Evolutionary conservation across 2,113 vertebrate genomes (phyloP), one percentile per base, ranked within the genome.

Genomic region (Pteropus alecto): DNA sequence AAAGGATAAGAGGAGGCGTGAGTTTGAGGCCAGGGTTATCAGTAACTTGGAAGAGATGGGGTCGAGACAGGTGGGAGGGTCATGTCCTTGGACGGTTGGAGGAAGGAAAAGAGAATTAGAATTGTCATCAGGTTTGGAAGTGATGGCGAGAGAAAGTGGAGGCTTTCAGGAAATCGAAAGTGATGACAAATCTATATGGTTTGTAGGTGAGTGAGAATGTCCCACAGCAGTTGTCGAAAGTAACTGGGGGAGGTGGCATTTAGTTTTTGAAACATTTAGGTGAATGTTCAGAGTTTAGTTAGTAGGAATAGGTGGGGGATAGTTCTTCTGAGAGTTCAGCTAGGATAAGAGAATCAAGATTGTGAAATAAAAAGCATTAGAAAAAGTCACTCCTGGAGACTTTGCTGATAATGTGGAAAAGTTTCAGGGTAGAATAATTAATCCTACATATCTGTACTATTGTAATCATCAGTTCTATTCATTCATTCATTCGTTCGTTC

Each of bases 91-190:
- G 56, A 67, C 9, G 38, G 2, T 12, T 13, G 11, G 51, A 12
- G 30, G 41, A 81, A 84, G 48, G 46, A 68, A 67, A 93, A 78
- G 61, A 63, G 70, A 94, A 89, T 90, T 82, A 92, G 33, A 77
- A 79, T 76, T 96, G 68, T 93, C 90, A 90, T 84, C 68, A 71
- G 51, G 16, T 86, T 95, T 87, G 67, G 48, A 93, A 87, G 61
- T 78, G 68, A 82, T 30, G 56, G 68, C 5, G 56, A 94, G 94
- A 77, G 51, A 54, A 95, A 77, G 7, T 12, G 56, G 46, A 38
- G 41, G 28, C 26, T 90, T 95, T 90, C 26, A 82, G 48, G 54
- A 63, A 88, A 70, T 48, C 71, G 30, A 86, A 95, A 79, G 89
- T 30, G 43, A 86, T 84, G 87, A 76, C 43, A 81, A 79, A 92